These are phyloP conservation scores for Iguana delicatissima DNA, from an alignment of 2,797 vertebrate genomes.

Conservation along the genomic window DNA sequence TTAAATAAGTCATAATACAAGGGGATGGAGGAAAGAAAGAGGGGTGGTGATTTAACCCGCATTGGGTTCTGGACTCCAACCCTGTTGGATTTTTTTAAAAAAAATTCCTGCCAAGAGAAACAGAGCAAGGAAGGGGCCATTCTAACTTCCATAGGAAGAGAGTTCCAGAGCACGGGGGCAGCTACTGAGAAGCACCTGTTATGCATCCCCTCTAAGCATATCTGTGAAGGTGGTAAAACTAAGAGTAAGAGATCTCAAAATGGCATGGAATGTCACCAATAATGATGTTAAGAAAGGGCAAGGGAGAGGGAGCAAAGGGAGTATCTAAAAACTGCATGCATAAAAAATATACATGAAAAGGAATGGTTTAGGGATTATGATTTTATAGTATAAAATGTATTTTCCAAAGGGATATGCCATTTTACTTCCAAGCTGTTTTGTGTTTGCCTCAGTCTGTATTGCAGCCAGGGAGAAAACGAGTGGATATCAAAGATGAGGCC, in stretches of 20 bases:
- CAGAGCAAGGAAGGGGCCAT: too few relatives aligned
- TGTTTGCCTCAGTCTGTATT: slow-evolving; percentile 81
- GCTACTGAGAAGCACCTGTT: too few relatives aligned
- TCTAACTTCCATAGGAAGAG: too few relatives aligned
- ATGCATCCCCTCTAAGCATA: too few relatives aligned
- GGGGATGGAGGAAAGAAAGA: not conserved
- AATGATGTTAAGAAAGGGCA: not conserved
- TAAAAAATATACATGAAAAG: not conserved
- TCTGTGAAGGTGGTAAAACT: too few relatives aligned
- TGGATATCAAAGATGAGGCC: slow-evolving; percentile 72
- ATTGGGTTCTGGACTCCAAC: not conserved
- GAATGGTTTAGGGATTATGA: not conserved
- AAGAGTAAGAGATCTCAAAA: not conserved
- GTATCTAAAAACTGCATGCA: not conserved
- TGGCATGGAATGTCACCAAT: not conserved
- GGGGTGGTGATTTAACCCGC: not conserved
- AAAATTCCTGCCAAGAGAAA: too few relatives aligned
- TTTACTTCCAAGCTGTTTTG: not conserved
- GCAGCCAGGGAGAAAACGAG: slow-evolving; percentile 80
- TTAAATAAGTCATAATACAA: not conserved
- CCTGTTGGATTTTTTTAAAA: too few relatives aligned
- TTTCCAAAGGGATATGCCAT: not conserved
- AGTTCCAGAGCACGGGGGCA: too few relatives aligned
- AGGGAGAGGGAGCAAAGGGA: not conserved
- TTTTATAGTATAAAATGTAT: not conserved